Percentiles rank a stretch among this genome's conserved stretches.
phyloP scores from a whole-genome alignment of 2,113 vertebrate genomes.

The Gymnogyps californianus region DNA sequence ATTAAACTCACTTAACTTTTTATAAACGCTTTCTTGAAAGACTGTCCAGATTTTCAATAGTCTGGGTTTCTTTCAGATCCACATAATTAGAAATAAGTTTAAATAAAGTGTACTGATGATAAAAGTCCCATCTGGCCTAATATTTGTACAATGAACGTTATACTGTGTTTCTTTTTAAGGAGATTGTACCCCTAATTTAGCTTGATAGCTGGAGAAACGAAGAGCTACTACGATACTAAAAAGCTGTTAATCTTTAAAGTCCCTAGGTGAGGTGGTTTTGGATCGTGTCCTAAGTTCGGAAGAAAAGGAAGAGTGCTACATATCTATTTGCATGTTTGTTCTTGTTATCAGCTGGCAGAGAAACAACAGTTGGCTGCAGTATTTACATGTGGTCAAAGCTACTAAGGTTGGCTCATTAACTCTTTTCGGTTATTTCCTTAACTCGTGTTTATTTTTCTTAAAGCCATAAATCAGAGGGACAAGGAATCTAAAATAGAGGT shows the following conservation, averaged over 20 bases:
- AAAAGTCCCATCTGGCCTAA: conserved; percentile 40
- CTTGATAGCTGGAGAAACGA: not conserved
- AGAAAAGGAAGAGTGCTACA: not conserved
- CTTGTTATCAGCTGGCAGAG: not conserved
- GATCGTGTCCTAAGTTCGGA: not conserved
- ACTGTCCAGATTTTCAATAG: not conserved
- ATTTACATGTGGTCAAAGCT: conserved; percentile 34
- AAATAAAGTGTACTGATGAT: conserved; percentile 31
- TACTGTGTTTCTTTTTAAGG: not conserved
- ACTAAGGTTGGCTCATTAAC: not conserved
- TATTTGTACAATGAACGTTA: not conserved
- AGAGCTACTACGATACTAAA: not conserved
- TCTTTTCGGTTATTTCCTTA: conserved; percentile 24
- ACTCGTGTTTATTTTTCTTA: conserved; percentile 17
- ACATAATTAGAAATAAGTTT: conserved; percentile 42
- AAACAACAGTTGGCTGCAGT: not conserved
- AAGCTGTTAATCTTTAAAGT: not conserved
- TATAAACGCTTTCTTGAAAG: conserved; percentile 10
- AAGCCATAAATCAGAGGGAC: conserved; percentile 12
- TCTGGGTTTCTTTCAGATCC: conserved; percentile 13
- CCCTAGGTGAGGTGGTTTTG: not conserved
- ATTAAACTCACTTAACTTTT: conserved; percentile 25
- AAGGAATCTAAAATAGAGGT: not conserved
- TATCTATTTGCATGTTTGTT: conserved; percentile 23
- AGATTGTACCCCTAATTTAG: not conserved